phyloP scores from a whole-genome alignment of 2,797 vertebrate genomes.

The Falco novaeseelandiae region DNA sequence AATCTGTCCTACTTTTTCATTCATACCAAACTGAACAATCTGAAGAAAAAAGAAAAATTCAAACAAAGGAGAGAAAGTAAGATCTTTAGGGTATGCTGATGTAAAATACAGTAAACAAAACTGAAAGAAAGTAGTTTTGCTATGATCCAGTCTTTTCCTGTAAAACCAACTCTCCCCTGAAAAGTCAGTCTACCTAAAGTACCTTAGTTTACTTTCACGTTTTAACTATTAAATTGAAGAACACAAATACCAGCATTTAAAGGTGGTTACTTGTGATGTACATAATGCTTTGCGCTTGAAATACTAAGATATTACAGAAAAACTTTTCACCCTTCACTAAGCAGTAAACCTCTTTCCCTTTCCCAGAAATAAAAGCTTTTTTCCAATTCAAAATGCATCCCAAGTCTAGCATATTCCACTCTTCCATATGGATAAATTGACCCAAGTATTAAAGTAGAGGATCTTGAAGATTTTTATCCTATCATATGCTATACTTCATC shows the following conservation, averaged over 20 bases:
- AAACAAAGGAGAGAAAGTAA: neutral
- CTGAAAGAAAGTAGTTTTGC: neutral
- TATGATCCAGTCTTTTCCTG: neutral
- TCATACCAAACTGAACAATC: constrained; percentile 99
- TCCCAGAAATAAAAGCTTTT: neutral
- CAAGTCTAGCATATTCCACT: neutral
- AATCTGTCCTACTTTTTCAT: constrained; percentile 93
- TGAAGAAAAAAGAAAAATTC: constrained; percentile 29
- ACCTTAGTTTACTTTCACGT: neutral
- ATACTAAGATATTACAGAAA: neutral
- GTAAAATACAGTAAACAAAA: neutral
- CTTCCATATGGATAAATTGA: neutral
- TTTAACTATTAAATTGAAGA: neutral
- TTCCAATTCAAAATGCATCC: neutral
- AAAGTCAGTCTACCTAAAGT: neutral
- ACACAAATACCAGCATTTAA: neutral
- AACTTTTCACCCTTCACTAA: neutral
- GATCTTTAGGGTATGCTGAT: neutral
- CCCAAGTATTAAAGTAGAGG: neutral
- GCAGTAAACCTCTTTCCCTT: neutral
- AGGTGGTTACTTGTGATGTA: neutral
- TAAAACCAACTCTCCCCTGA: neutral
- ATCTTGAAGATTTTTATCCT: neutral
- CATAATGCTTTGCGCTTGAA: neutral
- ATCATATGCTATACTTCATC: neutral